phyloP scores from a whole-genome alignment of 2,113 vertebrate genomes.

The Hystrix brachyura region DNA sequence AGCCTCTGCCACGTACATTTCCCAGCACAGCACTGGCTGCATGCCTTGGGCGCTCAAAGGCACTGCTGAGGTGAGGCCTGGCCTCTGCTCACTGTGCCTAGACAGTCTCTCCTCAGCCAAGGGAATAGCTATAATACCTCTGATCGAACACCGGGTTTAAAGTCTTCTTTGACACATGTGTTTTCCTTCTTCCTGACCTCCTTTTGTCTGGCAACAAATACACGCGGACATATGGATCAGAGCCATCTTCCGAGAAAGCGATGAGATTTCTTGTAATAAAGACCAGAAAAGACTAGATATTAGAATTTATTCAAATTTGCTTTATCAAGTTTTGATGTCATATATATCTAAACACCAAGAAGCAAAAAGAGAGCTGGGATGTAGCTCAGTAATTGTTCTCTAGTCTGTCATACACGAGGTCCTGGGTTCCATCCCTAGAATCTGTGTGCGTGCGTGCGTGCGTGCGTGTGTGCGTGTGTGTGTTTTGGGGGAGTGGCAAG shows the following conservation, averaged over 20 bases:
- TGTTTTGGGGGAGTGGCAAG: background rate
- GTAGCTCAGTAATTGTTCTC: background rate
- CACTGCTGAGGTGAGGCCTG: too few species aligned
- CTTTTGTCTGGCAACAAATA: conserved; percentile 98
- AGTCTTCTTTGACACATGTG: conserved; percentile 94
- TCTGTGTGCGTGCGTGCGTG: background rate
- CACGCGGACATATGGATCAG: conserved; percentile 96
- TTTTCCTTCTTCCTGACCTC: conserved; percentile 97
- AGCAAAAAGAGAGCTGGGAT: background rate
- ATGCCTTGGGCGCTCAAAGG: background rate
- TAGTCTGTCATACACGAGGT: background rate
- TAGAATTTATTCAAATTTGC: background rate
- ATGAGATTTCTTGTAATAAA: conserved; percentile 93
- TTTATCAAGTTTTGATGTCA: background rate
- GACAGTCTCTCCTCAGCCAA: background rate
- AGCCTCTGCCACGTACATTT: background rate
- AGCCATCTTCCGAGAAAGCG: conserved; percentile 95
- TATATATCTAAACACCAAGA: background rate
- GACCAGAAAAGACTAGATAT: conserved; percentile 33
- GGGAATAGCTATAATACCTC: conserved; percentile 89
- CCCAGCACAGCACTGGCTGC: background rate
- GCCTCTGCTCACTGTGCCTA: background rate
- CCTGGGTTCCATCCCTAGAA: background rate
- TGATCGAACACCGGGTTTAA: conserved; percentile 96
- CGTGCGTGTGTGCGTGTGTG: background rate